Evolutionary conservation across 2,888 invertebrate species (phyloP), one percentile per base, ranked within the genome.

Genomic region (Thereva unica): DNA sequence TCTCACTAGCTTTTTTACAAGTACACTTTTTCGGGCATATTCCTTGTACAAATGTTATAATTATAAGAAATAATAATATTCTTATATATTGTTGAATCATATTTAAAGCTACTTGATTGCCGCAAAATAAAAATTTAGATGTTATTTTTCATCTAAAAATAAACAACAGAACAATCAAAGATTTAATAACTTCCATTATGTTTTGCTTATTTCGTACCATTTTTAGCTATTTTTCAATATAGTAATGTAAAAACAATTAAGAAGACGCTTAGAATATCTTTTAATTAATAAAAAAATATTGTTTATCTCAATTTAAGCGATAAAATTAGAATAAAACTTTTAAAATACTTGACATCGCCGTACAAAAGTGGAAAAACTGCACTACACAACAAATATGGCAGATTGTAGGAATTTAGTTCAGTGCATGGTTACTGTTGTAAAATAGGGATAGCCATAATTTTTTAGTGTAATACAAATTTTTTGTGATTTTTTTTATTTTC

Each of bases 11-110:
- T 69, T 74, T 76, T 44, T 74, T 77, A 70, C 78, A 78, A 56
- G 70, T 74, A 70, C 78, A 78, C 69, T 74, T 76, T 56, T 76
- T 75, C 4, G 78, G 78, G 67, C 78, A 78, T 45, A 73, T 47
- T 54, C 75, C 72, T 50, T 71, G 37, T 9, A 66, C 64, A 1
- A 35, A 9, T 5, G 3, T 12, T 6, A 61, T 12, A 37, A 23
- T 45, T 37, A 35, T n/a, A 34, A 35, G 35, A 41, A 63, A 5
- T 42, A 47, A 6, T 38, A 65, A 12, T 5, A 41, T 35, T 49
- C 38, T 4, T 34, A 57, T 6, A 40, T 50, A 56, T 1, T 56
- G 10, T 45, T 34, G 49, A n/a, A 42, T n/a, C 56, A 65, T 54
- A 37, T 40, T 65, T 47, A 40, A 23, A 7, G 12, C 10, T 6